Conservation (phyloP, 2,888 invertebrate genomes). For the Cinara cedri region DNA sequence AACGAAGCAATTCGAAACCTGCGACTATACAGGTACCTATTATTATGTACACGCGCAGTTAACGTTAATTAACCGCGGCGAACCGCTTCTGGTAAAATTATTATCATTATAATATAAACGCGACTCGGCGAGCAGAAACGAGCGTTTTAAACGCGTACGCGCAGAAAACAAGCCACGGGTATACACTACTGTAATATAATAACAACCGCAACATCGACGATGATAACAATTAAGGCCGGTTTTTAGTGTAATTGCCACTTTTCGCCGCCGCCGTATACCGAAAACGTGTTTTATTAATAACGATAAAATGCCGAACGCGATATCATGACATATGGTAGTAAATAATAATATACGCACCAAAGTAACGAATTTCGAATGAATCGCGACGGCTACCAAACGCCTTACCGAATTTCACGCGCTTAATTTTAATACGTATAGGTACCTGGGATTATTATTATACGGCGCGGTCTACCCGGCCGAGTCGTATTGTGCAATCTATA, state of each 20-base stretch:
- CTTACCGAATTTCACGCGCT: no score
- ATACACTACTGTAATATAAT: background rate
- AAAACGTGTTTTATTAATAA: constrained; percentile 24
- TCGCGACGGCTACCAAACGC: no score
- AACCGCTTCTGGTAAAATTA: background rate
- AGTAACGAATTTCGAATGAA: constrained; percentile 8
- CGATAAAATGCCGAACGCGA: background rate
- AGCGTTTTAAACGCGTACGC: constrained; percentile 9
- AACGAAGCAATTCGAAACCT: no score
- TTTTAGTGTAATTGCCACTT: constrained; percentile 16
- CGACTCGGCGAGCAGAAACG: background rate
- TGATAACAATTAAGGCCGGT: constrained; percentile 2
- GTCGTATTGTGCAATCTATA: no score
- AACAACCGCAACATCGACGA: no score
- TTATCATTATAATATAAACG: background rate
- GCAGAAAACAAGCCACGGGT: background rate
- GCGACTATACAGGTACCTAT: no score
- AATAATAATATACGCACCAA: no score
- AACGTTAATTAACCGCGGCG: background rate
- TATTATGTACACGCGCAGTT: no score
- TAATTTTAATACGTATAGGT: no score
- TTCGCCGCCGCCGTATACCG: background rate
- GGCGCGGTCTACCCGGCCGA: no score
- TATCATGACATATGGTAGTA: no score
- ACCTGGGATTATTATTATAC: no score